Evolutionary conservation across 2,888 invertebrate species (phyloP).

Genomic region (Caenorhabditis angaria): DNA sequence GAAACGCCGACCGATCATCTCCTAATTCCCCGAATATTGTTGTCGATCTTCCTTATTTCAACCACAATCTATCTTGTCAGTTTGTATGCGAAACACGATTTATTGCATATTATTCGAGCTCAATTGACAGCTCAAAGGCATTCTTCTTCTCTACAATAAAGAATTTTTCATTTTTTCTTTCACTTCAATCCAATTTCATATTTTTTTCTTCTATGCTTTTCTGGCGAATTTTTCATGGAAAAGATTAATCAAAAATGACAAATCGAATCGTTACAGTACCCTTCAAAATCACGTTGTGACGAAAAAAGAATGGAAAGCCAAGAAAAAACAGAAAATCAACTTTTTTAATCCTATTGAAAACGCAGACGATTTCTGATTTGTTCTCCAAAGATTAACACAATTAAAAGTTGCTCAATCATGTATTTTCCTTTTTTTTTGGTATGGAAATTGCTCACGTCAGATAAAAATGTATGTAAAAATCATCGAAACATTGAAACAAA

Average conservation of each 20-base stretch:
- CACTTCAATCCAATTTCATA: neutral
- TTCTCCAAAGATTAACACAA: too few species aligned
- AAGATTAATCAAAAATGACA: too few species aligned
- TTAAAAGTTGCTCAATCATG: too few species aligned
- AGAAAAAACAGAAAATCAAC: too few species aligned
- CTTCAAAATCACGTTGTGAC: too few species aligned
- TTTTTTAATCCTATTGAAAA: too few species aligned
- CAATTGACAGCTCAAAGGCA: conserved; percentile 24
- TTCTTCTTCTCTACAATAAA: conserved; percentile 6
- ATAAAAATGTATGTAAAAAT: conserved; percentile 20
- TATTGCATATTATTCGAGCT: conserved; percentile 24
- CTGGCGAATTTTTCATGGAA: too few species aligned
- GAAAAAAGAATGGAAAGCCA: too few species aligned
- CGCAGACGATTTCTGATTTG: too few species aligned
- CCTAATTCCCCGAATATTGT: conserved; percentile 22
- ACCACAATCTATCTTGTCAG: conserved; percentile 11
- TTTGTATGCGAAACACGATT: conserved; percentile 18
- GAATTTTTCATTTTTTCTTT: conserved; percentile 9
- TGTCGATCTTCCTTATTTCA: conserved; percentile 16
- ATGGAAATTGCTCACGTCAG: too few species aligned
- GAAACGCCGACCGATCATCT: conserved; percentile 20
- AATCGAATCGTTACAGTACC: too few species aligned
- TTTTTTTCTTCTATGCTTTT: conserved; percentile 10
- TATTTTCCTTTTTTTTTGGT: too few species aligned
- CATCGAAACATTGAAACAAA: conserved; percentile 4